A percentile compares a stretch with the other conserved stretches of the same genome.
These are phyloP conservation scores for Taenioides sp. DNA, from an alignment of 2,797 vertebrate genomes.

Conservation along the genomic window DNA sequence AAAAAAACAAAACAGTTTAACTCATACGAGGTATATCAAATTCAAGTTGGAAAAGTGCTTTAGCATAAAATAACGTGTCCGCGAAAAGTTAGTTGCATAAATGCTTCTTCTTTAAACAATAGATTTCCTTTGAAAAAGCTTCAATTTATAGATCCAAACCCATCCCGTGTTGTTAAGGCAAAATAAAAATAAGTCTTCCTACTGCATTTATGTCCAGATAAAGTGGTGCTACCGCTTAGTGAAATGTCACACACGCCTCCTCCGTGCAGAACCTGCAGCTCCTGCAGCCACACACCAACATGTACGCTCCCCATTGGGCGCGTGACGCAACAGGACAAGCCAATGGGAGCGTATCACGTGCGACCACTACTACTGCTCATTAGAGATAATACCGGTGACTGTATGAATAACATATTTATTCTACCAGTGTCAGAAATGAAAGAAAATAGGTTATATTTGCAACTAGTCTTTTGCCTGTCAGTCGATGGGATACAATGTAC, in stretches of 20 bases:
- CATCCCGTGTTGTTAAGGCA: conserved; percentile 11
- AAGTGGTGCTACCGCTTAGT: conserved; percentile 52
- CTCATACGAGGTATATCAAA: conserved; percentile 24
- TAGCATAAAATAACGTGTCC: conserved; percentile 43
- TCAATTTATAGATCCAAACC: not conserved
- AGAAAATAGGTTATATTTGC: not conserved
- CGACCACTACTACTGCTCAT: not conserved
- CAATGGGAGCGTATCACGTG: conserved; percentile 23
- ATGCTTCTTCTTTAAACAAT: conserved; percentile 19
- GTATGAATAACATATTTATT: not conserved
- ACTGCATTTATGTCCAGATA: conserved; percentile 45
- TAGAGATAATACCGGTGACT: conserved; percentile 7
- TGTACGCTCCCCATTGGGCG: conserved; percentile 56
- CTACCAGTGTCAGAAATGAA: not conserved
- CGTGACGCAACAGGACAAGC: conserved; percentile 4
- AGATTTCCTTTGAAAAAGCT: not conserved
- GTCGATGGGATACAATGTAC: too few species aligned
- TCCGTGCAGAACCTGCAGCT: conserved; percentile 27
- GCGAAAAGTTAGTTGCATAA: conserved; percentile 43
- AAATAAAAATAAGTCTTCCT: conserved; percentile 22
- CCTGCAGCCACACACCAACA: conserved; percentile 49
- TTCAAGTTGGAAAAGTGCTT: conserved; percentile 45
- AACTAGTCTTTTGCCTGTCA: too few species aligned
- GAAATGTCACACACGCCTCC: conserved; percentile 78
- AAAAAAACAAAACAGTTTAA: conserved; percentile 19